Conservation (phyloP, 2,888 invertebrate species). For the Unio delphinus region DNA sequence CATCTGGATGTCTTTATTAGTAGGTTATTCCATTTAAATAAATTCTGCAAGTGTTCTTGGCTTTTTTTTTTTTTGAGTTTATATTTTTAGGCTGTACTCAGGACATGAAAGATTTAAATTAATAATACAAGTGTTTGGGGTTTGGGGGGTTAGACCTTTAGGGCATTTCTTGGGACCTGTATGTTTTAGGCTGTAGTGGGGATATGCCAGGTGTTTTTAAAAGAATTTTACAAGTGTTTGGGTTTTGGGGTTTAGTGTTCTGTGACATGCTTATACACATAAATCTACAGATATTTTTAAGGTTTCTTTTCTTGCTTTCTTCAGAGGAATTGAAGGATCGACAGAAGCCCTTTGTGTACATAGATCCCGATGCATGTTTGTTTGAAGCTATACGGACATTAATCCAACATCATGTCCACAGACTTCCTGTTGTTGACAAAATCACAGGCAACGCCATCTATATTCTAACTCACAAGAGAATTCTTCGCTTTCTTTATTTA, state of each 20-base stretch:
- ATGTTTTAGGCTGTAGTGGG: too few species aligned
- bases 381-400: constrained; percentile 91
- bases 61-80: too few species aligned
- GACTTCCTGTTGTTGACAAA: constrained; percentile 96
- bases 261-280: too few species aligned
- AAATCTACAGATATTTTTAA: too few species aligned
- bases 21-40: too few species aligned
- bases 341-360: constrained; percentile 89
- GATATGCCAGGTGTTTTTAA: too few species aligned
- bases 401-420: constrained; percentile 94
- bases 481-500: constrained; percentile 96
- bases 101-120: too few species aligned
- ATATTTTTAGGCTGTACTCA: too few species aligned
- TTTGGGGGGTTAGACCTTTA: too few species aligned
- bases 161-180: too few species aligned
- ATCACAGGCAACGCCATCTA: constrained; percentile 96
- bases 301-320: constrained; percentile 15
- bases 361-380: constrained; percentile 87
- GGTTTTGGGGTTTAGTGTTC: background rate
- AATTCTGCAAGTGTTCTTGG: background rate
- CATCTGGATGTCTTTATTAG: too few species aligned
- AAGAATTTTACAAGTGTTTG: background rate
- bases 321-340: constrained; percentile 89
- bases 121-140: too few species aligned
- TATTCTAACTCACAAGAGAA: constrained; percentile 98